Evolutionary conservation across 2,888 invertebrate species (phyloP), one percentile per base, ranked within the genome.

Genomic region (Ichneumoninae sp.): DNA sequence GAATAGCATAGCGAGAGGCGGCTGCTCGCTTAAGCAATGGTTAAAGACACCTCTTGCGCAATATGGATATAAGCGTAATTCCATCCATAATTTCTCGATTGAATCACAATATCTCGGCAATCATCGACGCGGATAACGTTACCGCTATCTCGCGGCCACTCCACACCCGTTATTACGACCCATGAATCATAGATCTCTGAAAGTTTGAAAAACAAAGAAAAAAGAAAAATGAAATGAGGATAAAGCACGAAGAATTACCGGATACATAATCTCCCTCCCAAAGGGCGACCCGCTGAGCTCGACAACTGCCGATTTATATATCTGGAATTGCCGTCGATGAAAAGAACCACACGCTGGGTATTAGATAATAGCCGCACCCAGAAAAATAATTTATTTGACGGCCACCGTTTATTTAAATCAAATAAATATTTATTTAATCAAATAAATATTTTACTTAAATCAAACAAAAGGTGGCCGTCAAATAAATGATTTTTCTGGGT

Each of bases 71-170:
- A 63, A 63, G 50, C 52, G 74, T 54, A 69, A 79, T 74, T 79
- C 73, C 63, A 63, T 75, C 68, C 74, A 78, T 79, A 79, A 79
- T 77, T 78, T 73, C 44, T 75, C 83, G 78, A 79, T 79, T 69
- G 74, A 83, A 79, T 83, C 54, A 79, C 78, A 83, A 78, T 79
- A 75, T 83, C 63, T 79, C 83, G 66, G 78, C 71, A 69, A 80
- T 80, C 71, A 80, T 76, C 76, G 83, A 76, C 54, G 69, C 63
- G 50, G 57, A 68, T 75, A 71, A 76, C 33, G 50, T 50, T 57
- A 71, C 50, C 50, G 54, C 70, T 26, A 69, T 74, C 40, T 44
- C 70, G 65, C 71, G 65, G 75, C 54, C 36, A 33, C 68, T 40
- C 22, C 47, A 26, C 69, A 80, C 26, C 75, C 68, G 76, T 80